Base-by-base conservation (phyloP, 2,888 invertebrate genomes). In the Meteorus cinctellus region DNA sequence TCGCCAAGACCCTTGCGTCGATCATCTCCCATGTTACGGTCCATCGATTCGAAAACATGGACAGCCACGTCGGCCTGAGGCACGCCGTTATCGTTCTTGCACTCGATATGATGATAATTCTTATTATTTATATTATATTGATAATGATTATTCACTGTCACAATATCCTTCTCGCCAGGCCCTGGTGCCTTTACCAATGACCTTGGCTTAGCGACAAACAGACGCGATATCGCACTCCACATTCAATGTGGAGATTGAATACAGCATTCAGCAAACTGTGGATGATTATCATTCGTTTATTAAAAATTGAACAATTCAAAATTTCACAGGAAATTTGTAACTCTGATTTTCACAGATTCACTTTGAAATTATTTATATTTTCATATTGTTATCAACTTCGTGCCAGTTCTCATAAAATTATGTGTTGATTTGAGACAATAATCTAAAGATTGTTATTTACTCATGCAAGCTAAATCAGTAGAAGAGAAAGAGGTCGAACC, bases 21-120 rank as follows among this genome's bases (percentile, higher is more conserved):
- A 82, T 89, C 88, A 79, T 89, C 89, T 83, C 84, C 85, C 83
- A 85, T 86, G 85, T 89, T 88, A 84, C 88, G 88, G 84, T 89
- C 89, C 89, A 89, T 89, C 84, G 85, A 84, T 84, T 85, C 86
- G 88, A 85, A 88, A 87, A 86, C 89, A 89, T 89, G 86, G 89
- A 89, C 89, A 85, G 84, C 84, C 84, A 82, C 82, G 82, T 85
- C 82, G 82, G 86, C 86, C 85, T 81, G 85, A 81, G 84, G 84
- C 84, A 78, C 83, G 76, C 81, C 79, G 78, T 78, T 78, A 78
- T 75, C 76, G 80, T 81, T 68, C 27, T 68, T 80, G 78, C 82
- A 84, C 82, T 80, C 76, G 66, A 73, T 74, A 78, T 81, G 71
- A 63, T 66, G 75, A 65, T 75, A 69, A 65, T 65, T 31, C 48